These are phyloP conservation scores for Sebastes reedi DNA, from an alignment of 2,797 vertebrate species.

Conservation along the genomic window DNA sequence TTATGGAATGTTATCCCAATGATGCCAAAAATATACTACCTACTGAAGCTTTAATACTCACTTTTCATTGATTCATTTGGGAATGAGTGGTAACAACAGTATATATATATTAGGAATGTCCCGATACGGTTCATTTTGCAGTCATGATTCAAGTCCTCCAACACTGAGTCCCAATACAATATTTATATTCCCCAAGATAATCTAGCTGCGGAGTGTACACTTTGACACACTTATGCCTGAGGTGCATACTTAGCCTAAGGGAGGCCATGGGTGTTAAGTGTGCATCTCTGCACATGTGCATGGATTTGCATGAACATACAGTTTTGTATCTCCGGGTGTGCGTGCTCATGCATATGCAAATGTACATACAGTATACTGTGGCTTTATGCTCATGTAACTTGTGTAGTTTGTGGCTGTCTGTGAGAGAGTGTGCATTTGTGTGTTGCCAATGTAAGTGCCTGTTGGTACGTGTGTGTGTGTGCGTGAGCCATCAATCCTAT, in stretches of 20 bases:
- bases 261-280: background rate
- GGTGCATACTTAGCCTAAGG: background rate
- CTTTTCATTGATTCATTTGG: background rate
- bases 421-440: background rate
- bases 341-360: background rate
- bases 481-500: conserved; percentile 42
- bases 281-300: background rate
- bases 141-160: background rate
- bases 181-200: background rate
- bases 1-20: background rate
- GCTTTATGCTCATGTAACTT: background rate
- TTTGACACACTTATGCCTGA: background rate
- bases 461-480: background rate
- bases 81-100: background rate
- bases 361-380: background rate
- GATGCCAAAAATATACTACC: background rate
- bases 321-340: background rate
- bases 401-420: background rate
- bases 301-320: background rate
- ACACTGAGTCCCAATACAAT: background rate
- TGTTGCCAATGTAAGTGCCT: background rate
- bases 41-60: background rate
- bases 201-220: background rate
- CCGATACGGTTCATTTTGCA: background rate
- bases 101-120: background rate